Conservation (phyloP, 1,140 invertebrate species). For the Cryptotermes secundus region DNA sequence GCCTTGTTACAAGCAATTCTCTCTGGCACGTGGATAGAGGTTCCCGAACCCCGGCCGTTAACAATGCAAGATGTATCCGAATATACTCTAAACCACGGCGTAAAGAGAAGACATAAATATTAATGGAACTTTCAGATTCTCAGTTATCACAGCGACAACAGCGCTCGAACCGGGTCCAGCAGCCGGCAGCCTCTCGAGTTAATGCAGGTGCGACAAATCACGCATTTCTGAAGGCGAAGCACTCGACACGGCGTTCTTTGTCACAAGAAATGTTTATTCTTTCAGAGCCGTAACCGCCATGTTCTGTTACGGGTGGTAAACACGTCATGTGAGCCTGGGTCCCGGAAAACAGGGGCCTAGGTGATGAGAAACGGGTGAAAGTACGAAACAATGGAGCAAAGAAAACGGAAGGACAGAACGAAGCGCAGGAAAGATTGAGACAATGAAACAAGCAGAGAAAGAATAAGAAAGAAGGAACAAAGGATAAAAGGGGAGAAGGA, state of each 20-base stretch:
- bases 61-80: constrained; percentile 23
- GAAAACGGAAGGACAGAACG: too few relatives aligned
- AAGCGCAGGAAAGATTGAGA: too few relatives aligned
- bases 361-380: too few relatives aligned
- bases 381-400: too few relatives aligned
- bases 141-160: neutral
- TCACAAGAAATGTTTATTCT: constrained; percentile 2
- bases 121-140: neutral
- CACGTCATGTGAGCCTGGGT: too few relatives aligned
- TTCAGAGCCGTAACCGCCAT: neutral
- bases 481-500: too few relatives aligned
- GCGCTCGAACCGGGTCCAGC: neutral
- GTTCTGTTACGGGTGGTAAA: neutral
- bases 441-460: too few relatives aligned
- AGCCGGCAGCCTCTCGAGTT: neutral
- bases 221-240: neutral
- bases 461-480: too few relatives aligned
- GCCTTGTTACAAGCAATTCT: neutral
- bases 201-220: neutral
- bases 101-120: constrained; percentile 14
- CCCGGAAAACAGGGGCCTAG: too few relatives aligned
- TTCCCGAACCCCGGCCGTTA: constrained; percentile 2
- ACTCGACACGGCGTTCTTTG: neutral
- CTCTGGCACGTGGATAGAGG: neutral
- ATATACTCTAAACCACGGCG: neutral